Evolutionary conservation across 1,140 invertebrate species (phyloP), one percentile per base, ranked within the genome.

Genomic region (Cardiocondyla obscurior): DNA sequence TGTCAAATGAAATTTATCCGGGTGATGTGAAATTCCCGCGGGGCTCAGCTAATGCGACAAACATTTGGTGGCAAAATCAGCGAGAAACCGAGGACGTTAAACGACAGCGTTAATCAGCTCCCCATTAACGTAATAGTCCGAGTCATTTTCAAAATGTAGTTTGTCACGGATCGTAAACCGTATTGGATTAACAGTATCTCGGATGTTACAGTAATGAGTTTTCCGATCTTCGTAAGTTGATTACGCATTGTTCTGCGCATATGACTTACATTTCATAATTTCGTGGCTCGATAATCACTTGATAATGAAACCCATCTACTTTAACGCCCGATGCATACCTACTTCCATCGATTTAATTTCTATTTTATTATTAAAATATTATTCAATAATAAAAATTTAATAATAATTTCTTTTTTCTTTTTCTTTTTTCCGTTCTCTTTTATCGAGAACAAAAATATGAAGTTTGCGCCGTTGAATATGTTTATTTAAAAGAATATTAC

Each of bases 81-180:
- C 5, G 5, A 65, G 10, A 67, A n/a, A 51, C 67, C 19, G 14
- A 79, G 67, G 67, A 12, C 33, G 42, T 39, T 42, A 46, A 79
- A 53, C 3, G n/a, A 85, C 85, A 85, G 67, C 53, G 72, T 58
- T 82, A 64, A 86, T 84, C 46, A 81, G 62, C 58, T 88, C 73
- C n/a, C n/a, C 49, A 58, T 88, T 39, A 46, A 28, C 22, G 44
- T 81, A 84, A 84, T 84, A 77, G 81, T 46, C 28, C 22, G n/a
- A 67, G 51, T 64, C 44, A 12, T 77, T 85, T 81, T 64, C 28
- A 8, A 28, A 28, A 88, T 84, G 70, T 89, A 70, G 84, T 53
- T 22, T 84, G 86, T 89, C 67, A 89, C 81, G 86, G 84, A 81
- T n/a, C 44, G 76, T 82, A 88, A 89, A 84, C 72, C 51, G 84